Base-by-base conservation (phyloP, 2,797 vertebrate genomes). In the Lithobates sylvaticus region DNA sequence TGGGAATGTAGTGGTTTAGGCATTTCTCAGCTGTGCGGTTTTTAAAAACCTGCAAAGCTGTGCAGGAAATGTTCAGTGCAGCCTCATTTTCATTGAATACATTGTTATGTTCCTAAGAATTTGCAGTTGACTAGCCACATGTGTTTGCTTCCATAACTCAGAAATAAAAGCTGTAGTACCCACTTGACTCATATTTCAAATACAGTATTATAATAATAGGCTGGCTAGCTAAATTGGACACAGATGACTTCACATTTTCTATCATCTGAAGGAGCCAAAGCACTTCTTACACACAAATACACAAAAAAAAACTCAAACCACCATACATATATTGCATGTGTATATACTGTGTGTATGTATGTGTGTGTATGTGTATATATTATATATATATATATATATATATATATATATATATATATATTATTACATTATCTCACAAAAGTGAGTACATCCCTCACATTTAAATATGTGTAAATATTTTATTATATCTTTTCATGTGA, bases 11-110 rank as follows among this genome's bases (percentile, higher is more conserved):
- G 81, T 36, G 86, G 86, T 84, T 87, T 70, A 84, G 76, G 76
- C 64, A 80, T 87, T 76, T 84, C 75, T 84, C 50, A 50, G 82
- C 81, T 84, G 54, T 87, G 76, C 76, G 81, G 81, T 87, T 87
- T 84, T 87, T 80, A 87, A 87, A 87, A 87, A 80, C 76, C 86
- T 87, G 86, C 86, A 87, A 78, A 84, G 81, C 80, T 87, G 75
- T 87, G 80, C 86, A 83, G 81, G 81, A 75, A 87, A 84, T 87
- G 81, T 87, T 87, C 86, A 87, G 76, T 70, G 81, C 81, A 80
- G 86, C 81, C 86, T 87, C 86, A 87, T 87, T 87, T 87, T 87
- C 86, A 84, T 87, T 87, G 86, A 87, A 87, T 87, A 87, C 86
- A 87, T 87, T 87, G 86, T 87, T 87, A 87, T 87, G 86, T 87